Evolutionary conservation across 2,797 vertebrate genomes (phyloP), one percentile per base, ranked within the genome.

Genomic region (Ctenopoma multispine): DNA sequence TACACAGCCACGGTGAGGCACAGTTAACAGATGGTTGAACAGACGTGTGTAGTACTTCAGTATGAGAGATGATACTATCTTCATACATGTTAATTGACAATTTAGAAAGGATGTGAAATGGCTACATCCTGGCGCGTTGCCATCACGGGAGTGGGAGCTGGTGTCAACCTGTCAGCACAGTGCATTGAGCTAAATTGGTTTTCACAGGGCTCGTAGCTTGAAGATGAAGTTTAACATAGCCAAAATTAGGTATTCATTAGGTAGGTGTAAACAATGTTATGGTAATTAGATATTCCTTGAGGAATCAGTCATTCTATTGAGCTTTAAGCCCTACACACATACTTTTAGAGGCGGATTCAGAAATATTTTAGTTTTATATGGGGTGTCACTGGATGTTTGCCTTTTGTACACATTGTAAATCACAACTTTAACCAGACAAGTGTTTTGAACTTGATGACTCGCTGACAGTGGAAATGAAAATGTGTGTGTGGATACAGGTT

Each of bases 81-180:
- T 83, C 76, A 84, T 85, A 83, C 72, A 79, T 72, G 67, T 75
- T 81, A 75, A 87, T 69, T 80, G 77, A 73, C 71, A 83, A 76
- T 80, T 86, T 77, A 78, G 76, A 76, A 59, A 80, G 66, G 79
- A 75, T 62, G 63, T 31, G 31, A 73, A 79, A 69, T 63, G 70
- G 64, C 67, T 67, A 66, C 61, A 67, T 77, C 23, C 54, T 79
- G 85, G 70, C 65, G 0, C 17, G 40, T 29, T 0, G 65, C 69
- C 59, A 55, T 49, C n/a, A 9, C 7, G n/a, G 2, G 54, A 73
- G 63, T 43, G 54, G 51, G 56, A 61, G 62, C 64, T 36, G 43
- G 68, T 73, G 81, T 87, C 69, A 81, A 53, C 47, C 51, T 84
- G 72, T 79, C 82, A 82, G 59, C 70, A 31, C 17, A 43, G 50